Conservation (phyloP, 2,888 invertebrate genomes). For the Aquatica leii region DNA sequence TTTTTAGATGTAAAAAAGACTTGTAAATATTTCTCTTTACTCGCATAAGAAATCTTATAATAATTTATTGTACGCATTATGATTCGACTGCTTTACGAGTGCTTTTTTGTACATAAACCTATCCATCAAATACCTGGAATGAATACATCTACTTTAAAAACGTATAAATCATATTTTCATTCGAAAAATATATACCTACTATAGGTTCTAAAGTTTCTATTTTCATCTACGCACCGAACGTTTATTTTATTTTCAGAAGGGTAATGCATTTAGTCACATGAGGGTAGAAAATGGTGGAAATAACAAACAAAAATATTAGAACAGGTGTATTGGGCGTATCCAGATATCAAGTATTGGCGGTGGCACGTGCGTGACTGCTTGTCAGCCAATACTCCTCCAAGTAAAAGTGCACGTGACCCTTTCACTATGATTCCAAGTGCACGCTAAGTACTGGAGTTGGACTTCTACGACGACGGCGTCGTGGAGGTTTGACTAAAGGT, state of each 20-base stretch:
- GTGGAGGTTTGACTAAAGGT: conserved; percentile 43
- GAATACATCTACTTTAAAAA: conserved; percentile 9
- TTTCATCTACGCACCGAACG: conserved; percentile 6
- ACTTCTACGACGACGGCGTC: conserved; percentile 40
- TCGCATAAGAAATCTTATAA: too few relatives aligned
- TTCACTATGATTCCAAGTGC: conserved; percentile 41
- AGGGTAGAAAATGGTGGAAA: conserved; percentile 44
- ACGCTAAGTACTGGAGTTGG: conserved; percentile 41
- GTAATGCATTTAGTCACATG: conserved; percentile 17
- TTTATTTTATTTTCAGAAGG: conserved; percentile 9
- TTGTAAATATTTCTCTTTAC: too few relatives aligned
- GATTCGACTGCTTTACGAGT: too few relatives aligned
- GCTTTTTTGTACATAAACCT: too few relatives aligned
- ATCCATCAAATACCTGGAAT: too few relatives aligned
- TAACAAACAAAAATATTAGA: conserved; percentile 42
- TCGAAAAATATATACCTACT: neutral
- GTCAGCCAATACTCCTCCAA: conserved; percentile 45
- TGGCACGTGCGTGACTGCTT: conserved; percentile 50
- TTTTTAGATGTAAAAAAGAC: too few relatives aligned
- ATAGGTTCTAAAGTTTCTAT: conserved; percentile 1
- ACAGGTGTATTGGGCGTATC: conserved; percentile 45
- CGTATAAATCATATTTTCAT: conserved; percentile 8
- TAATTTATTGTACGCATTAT: too few relatives aligned
- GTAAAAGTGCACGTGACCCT: conserved; percentile 35
- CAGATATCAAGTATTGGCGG: conserved; percentile 42